Evolutionary conservation across 2,113 vertebrate species (phyloP).

Genomic region (Gopherus evgoodei): DNA sequence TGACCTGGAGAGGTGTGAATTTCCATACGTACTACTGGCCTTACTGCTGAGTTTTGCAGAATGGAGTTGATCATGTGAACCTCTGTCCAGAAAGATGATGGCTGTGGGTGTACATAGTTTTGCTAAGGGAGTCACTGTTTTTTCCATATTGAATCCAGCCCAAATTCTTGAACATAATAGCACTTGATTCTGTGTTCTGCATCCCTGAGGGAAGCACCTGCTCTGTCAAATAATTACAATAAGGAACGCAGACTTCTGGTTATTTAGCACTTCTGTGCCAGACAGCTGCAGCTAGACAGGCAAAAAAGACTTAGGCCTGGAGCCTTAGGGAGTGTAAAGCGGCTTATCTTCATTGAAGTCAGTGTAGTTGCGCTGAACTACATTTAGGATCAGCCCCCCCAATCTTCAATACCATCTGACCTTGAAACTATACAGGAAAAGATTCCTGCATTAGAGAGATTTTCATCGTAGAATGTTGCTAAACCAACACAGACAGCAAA

Average conservation of each 20-base stretch:
- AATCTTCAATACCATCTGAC: not conserved
- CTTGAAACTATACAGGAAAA: not conserved
- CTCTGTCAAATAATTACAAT: not conserved
- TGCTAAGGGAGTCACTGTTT: not conserved
- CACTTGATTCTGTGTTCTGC: not conserved
- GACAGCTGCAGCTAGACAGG: not conserved
- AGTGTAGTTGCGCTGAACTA: not conserved
- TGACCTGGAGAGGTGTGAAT: not conserved
- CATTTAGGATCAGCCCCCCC: rapidly evolving
- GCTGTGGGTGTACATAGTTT: not conserved
- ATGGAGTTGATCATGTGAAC: not conserved
- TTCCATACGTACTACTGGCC: not conserved
- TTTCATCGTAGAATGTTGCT: not conserved
- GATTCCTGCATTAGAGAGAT: not conserved
- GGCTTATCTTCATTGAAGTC: not conserved
- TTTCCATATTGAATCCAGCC: not conserved
- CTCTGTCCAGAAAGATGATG: not conserved
- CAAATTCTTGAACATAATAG: not conserved
- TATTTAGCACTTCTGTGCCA: not conserved
- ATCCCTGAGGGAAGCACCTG: not conserved
- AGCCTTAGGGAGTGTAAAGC: not conserved
- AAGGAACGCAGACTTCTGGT: not conserved
- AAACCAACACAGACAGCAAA: not conserved
- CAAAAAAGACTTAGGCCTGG: not conserved
- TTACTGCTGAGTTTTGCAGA: not conserved